A percentile compares a stretch with the other conserved stretches of the same genome.
These are phyloP conservation scores for Drosophila bipectinata DNA, from an alignment of 1,140 invertebrate species.

Conservation along the genomic window DNA sequence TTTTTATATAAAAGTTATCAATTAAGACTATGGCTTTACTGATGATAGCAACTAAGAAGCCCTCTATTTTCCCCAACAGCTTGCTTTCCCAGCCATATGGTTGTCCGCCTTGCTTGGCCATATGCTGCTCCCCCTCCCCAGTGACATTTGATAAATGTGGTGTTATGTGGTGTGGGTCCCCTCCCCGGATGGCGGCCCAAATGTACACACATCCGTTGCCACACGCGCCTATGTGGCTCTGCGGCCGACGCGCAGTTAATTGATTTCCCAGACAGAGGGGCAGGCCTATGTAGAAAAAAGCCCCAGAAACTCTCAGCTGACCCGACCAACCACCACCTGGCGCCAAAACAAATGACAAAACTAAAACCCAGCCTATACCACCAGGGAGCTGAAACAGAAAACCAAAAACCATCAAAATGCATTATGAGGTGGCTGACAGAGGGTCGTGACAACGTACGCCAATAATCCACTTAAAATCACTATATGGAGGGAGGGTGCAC, in stretches of 20 bases:
- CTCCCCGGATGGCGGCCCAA: conserved; percentile 2
- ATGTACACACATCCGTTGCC: conserved; percentile 46
- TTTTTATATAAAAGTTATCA: neutral
- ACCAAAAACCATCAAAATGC: conserved; percentile 52
- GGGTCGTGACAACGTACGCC: conserved; percentile 40
- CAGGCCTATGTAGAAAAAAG: conserved; percentile 11
- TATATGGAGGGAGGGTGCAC: conserved; percentile 7
- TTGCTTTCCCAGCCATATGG: conserved; percentile 20
- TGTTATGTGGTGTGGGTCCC: conserved; percentile 3
- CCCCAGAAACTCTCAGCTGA: conserved; percentile 6
- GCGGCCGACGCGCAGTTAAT: conserved; percentile 64
- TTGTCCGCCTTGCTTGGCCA: conserved; percentile 27
- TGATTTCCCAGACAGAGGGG: conserved; percentile 63
- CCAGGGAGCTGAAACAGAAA: conserved; percentile 23
- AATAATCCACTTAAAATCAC: conserved; percentile 75
- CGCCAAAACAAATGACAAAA: conserved; percentile 14
- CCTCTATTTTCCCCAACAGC: conserved; percentile 1
- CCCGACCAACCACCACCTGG: conserved; percentile 5
- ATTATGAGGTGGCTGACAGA: conserved; percentile 16
- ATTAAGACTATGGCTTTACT: neutral
- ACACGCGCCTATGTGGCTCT: conserved; percentile 43
- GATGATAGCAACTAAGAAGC: neutral
- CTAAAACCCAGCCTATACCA: conserved; percentile 16
- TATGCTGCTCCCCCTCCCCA: conserved; percentile 44
- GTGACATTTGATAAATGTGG: conserved; percentile 75